Conservation (phyloP, 1,140 invertebrate species). For the Pseudomyrmex dendroicus region DNA sequence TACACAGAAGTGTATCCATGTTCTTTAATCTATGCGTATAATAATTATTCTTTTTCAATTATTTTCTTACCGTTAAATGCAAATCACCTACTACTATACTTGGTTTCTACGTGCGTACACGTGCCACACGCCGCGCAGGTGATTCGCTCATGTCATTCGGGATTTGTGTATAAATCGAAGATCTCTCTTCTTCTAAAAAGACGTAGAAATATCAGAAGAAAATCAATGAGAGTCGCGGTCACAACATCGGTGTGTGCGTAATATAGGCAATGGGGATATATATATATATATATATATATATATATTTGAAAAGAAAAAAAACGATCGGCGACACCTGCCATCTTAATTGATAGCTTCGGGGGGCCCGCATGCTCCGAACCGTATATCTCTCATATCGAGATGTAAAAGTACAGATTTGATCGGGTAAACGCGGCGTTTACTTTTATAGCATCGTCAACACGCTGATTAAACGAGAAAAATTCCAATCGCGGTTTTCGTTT, state of each 20-base stretch:
- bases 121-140: background rate
- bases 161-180: background rate
- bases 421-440: constrained; percentile 2
- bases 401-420: constrained; percentile 44
- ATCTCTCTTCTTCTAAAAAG: background rate
- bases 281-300: background rate
- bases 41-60: background rate
- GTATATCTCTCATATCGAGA: constrained; percentile 61
- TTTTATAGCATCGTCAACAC: background rate
- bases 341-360: constrained; percentile 80
- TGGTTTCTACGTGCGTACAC: background rate
- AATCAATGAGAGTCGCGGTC: background rate
- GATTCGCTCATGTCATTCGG: background rate
- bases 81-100: constrained; percentile 6
- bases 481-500: background rate
- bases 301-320: constrained; percentile 51
- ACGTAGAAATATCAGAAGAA: background rate
- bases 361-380: constrained; percentile 76
- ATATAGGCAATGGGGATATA: constrained; percentile 57
- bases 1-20: too few relatives aligned
- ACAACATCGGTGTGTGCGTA: constrained; percentile 25
- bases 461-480: constrained; percentile 5
- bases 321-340: constrained; percentile 74
- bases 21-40: too few relatives aligned
- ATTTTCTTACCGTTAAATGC: constrained; percentile 17